A percentile compares a stretch with the other conserved stretches of the same genome.
These are phyloP conservation scores for Lordiphosa mommai DNA, from an alignment of 1,140 invertebrate species.

Conservation along the genomic window DNA sequence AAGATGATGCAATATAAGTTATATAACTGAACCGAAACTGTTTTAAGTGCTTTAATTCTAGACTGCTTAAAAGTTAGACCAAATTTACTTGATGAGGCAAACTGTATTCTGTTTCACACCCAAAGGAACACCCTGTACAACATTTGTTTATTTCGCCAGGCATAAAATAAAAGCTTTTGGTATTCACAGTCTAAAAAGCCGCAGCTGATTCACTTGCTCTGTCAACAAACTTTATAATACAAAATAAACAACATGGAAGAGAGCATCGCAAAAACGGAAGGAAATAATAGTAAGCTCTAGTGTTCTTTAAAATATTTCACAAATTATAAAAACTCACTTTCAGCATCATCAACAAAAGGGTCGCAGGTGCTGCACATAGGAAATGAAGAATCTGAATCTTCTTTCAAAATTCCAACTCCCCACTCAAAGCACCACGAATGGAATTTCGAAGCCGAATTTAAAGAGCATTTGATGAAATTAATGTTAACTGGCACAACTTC, in stretches of 20 bases:
- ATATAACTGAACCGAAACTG: no score
- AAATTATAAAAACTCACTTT: background rate
- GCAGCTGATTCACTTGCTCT: no score
- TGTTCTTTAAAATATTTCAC: background rate
- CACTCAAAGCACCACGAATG: background rate
- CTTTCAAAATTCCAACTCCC: background rate
- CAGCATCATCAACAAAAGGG: background rate
- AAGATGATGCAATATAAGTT: no score
- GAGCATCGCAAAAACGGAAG: background rate
- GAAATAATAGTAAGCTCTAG: background rate
- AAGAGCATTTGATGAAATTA: background rate
- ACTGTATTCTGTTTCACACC: no score
- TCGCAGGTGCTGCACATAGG: background rate
- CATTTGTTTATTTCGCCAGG: conserved; percentile 2
- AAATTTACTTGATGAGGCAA: no score
- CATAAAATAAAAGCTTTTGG: background rate
- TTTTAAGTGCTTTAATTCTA: no score
- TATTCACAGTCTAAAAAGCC: background rate
- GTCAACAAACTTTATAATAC: background rate
- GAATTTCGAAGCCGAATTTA: background rate
- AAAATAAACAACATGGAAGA: background rate
- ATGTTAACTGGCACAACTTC: background rate
- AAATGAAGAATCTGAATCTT: background rate
- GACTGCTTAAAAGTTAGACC: background rate
- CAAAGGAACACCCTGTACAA: background rate